Conservation (phyloP, 2,888 invertebrate genomes). For the Oxycera nigricornis region DNA sequence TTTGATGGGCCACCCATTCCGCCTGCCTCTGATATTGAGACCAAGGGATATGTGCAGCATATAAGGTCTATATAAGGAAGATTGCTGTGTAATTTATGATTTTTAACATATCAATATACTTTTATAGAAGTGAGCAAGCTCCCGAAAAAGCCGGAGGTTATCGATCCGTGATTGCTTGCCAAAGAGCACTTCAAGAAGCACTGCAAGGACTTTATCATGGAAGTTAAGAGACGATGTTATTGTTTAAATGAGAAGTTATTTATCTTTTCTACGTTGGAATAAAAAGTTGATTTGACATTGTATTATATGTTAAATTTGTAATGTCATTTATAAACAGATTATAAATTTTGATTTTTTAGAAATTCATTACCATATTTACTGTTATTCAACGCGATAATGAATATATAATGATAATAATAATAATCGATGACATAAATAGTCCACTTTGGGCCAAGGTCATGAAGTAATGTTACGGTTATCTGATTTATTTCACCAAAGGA, state of each 20-base stretch:
- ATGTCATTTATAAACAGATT: no score
- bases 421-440: no score
- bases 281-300: no score
- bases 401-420: no score
- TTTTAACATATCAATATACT: neutral
- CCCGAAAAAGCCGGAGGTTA: slow-evolving; percentile 89
- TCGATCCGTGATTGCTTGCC: slow-evolving; percentile 79
- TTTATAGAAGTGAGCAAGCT: slow-evolving; percentile 72
- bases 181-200: slow-evolving; percentile 88
- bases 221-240: neutral
- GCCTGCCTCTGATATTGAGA: slow-evolving; percentile 67
- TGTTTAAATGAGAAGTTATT: neutral
- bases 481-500: no score
- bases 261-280: neutral
- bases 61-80: slow-evolving; percentile 64
- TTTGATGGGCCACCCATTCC: slow-evolving; percentile 81
- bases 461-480: no score
- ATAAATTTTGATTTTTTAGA: no score
- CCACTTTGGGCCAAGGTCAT: no score
- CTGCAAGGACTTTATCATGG: slow-evolving; percentile 72
- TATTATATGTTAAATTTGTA: no score
- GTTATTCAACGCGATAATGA: no score
- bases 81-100: neutral
- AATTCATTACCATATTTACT: no score
- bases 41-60: slow-evolving; percentile 75